Evolutionary conservation across 2,888 invertebrate species (phyloP).

Genomic region (Brachycybe producta): DNA sequence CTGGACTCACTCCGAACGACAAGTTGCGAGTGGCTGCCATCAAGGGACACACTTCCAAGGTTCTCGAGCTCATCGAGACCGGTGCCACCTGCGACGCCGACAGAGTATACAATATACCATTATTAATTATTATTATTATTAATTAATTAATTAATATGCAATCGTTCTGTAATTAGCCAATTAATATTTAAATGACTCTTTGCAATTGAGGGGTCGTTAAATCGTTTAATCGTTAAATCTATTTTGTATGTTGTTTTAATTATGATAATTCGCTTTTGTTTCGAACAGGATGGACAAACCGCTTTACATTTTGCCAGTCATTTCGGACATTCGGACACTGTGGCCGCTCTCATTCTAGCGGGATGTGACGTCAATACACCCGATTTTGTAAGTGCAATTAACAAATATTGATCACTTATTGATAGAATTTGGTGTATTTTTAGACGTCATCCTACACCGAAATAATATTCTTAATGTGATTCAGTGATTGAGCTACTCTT

Average conservation of each 20-base stretch:
- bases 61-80: conserved; percentile 29
- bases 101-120: too few species aligned
- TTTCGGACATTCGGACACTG: conserved; percentile 41
- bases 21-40: conserved; percentile 32
- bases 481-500: too few species aligned
- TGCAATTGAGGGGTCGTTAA: too few species aligned
- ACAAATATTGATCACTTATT: too few species aligned
- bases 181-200: too few species aligned
- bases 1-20: conserved; percentile 23
- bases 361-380: conserved; percentile 40
- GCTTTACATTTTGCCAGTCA: conserved; percentile 44
- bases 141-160: conserved; percentile 17
- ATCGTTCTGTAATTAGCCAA: conserved; percentile 1
- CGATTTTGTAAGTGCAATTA: conserved; percentile 42
- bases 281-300: conserved; percentile 38
- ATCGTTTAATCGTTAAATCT: too few species aligned
- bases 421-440: too few species aligned
- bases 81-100: conserved; percentile 32
- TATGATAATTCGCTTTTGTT: conserved; percentile 13
- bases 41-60: conserved; percentile 31
- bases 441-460: too few species aligned
- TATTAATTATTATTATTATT: too few species aligned
- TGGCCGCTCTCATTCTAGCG: conserved; percentile 37
- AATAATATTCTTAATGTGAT: too few species aligned
- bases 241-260: too few species aligned